Percentiles rank a stretch among this genome's conserved stretches.
phyloP scores from a whole-genome alignment of 1,140 invertebrate species.

The Pseudomyrmex dendroicus region DNA sequence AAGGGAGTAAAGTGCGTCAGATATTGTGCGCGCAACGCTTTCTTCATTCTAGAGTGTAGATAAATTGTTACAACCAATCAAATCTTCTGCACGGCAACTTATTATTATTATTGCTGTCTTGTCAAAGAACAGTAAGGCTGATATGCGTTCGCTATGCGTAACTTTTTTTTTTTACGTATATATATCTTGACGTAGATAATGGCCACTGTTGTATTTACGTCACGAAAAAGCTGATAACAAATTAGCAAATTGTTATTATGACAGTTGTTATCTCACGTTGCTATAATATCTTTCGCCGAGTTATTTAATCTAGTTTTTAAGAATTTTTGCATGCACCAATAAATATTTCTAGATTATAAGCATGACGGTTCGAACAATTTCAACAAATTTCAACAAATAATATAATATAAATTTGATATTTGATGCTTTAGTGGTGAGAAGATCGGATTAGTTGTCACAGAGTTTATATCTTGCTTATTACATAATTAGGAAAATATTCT shows the following conservation, averaged over 20 bases:
- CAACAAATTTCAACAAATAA: too few species aligned
- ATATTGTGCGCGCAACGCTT: not conserved
- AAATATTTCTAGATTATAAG: too few species aligned
- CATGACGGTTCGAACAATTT: too few species aligned
- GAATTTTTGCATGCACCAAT: too few species aligned
- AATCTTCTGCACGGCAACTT: not conserved
- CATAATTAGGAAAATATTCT: too few species aligned
- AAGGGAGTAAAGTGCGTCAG: slow-evolving; percentile 31
- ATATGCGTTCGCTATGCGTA: slow-evolving; percentile 25
- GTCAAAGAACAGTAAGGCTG: not conserved
- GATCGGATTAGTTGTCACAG: too few species aligned
- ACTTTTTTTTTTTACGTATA: slow-evolving; percentile 1
- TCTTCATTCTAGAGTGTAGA: not conserved
- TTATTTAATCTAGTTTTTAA: not conserved
- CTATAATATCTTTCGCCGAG: not conserved
- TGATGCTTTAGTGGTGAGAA: too few species aligned
- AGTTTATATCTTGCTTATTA: too few species aligned
- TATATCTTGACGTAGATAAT: slow-evolving; percentile 21
- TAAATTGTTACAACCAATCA: not conserved
- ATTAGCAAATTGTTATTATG: not conserved
- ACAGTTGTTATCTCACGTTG: not conserved
- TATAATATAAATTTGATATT: too few species aligned
- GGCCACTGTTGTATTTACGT: slow-evolving; percentile 17
- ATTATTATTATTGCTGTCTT: not conserved
- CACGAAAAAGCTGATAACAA: not conserved